Evolutionary conservation across 2,113 vertebrate genomes (phyloP).

Genomic region (Lophius piscatorius): DNA sequence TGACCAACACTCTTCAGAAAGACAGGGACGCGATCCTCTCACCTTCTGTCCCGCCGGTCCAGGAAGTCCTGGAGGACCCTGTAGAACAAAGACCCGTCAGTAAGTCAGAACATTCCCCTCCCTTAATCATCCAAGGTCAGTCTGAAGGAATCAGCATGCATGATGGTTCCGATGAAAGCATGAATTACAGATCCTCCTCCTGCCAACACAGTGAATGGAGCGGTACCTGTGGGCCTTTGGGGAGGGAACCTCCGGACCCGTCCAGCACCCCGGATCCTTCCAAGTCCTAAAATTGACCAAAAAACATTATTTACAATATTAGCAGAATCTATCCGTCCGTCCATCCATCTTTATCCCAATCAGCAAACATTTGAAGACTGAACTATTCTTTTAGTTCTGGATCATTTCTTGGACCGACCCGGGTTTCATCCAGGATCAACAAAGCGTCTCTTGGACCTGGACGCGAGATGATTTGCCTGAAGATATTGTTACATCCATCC

Average conservation of each 20-base stretch:
- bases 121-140: too few relatives aligned
- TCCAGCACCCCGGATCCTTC: slow-evolving; percentile 84
- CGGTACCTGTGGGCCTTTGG: slow-evolving; percentile 78
- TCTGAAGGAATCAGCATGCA: rapidly evolving
- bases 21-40: background rate
- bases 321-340: too few relatives aligned
- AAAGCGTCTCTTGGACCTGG: too few relatives aligned
- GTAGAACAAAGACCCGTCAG: background rate
- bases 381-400: too few relatives aligned
- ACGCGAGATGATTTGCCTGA: too few relatives aligned
- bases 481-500: too few relatives aligned
- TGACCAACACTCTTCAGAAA: too few relatives aligned
- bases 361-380: too few relatives aligned
- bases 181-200: background rate
- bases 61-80: slow-evolving; percentile 73
- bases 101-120: background rate
- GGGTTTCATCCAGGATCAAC: too few relatives aligned
- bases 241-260: slow-evolving; percentile 54
- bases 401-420: too few relatives aligned
- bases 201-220: background rate
- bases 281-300: slow-evolving; percentile 88
- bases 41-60: slow-evolving; percentile 79
- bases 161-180: background rate
- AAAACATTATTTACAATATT: too few relatives aligned
- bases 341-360: too few relatives aligned